Evolutionary conservation across 2,888 invertebrate species (phyloP).

Genomic region (Abrostola triplasia): DNA sequence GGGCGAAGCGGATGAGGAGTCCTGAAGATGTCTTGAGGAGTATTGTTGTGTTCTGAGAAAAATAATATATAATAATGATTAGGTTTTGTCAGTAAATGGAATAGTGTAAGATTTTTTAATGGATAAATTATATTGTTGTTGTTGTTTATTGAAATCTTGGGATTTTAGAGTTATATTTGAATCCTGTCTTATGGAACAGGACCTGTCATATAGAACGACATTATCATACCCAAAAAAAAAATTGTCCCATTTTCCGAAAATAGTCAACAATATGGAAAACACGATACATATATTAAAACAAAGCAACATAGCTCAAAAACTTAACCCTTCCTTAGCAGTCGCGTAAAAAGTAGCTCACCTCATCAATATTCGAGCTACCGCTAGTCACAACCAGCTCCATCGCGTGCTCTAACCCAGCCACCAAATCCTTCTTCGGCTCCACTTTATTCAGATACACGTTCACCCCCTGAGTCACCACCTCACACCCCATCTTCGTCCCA

Average conservation of each 20-base stretch:
- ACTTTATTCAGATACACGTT: conserved; percentile 85
- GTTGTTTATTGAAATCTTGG: not conserved
- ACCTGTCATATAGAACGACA: too few relatives aligned
- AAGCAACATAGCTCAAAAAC: not conserved
- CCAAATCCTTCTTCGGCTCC: conserved; percentile 90
- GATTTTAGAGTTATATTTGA: too few relatives aligned
- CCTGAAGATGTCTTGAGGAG: conserved; percentile 91
- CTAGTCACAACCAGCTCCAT: conserved; percentile 93
- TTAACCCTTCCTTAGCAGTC: too few relatives aligned
- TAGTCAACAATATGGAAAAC: too few relatives aligned
- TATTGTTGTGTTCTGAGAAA: conserved; percentile 87
- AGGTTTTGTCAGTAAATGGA: too few relatives aligned
- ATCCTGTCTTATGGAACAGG: too few relatives aligned
- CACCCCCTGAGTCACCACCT: conserved; percentile 87
- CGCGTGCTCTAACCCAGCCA: conserved; percentile 94
- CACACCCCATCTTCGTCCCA: conserved; percentile 86
- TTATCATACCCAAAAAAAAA: too few relatives aligned
- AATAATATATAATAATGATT: not conserved
- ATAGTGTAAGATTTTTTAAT: too few relatives aligned
- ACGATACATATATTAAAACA: not conserved
- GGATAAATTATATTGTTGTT: not conserved
- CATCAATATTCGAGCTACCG: conserved; percentile 92
- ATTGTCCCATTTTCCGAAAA: too few relatives aligned
- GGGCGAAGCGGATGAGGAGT: conserved; percentile 86
- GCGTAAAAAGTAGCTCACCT: conserved; percentile 84